Evolutionary conservation across 2,888 invertebrate genomes (phyloP).

Genomic region (Nudaria mundana): DNA sequence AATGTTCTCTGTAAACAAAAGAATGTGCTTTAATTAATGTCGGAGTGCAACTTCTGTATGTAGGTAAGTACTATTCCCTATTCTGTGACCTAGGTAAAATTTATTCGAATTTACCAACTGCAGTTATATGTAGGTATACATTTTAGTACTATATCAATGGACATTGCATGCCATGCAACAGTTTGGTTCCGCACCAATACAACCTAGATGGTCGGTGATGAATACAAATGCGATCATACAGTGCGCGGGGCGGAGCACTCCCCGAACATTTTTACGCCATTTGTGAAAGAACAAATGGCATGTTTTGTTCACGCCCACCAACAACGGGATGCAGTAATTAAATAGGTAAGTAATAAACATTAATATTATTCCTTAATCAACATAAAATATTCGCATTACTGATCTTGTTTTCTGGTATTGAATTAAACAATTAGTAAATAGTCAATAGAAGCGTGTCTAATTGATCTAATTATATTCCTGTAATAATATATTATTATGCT

Average conservation of each 20-base stretch:
- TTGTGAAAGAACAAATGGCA: constrained; percentile 54
- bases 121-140: no score
- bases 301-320: constrained; percentile 46
- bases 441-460: no score
- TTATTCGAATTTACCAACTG: constrained; percentile 23
- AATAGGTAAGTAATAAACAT: constrained; percentile 37
- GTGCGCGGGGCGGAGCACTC: constrained; percentile 52
- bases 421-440: background rate
- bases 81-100: no score
- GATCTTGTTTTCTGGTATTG: constrained; percentile 2
- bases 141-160: constrained; percentile 25
- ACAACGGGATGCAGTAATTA: constrained; percentile 44
- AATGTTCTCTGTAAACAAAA: no score
- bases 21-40: no score
- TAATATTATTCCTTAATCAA: constrained; percentile 35
- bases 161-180: constrained; percentile 50
- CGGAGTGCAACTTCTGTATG: no score
- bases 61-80: no score
- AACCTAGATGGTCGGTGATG: constrained; percentile 34
- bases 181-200: constrained; percentile 48
- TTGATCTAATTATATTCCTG: no score
- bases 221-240: constrained; percentile 48
- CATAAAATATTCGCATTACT: constrained; percentile 17
- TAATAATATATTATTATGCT: no score
- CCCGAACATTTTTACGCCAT: constrained; percentile 48